phyloP scores from a whole-genome alignment of 2,888 invertebrate genomes.

The Kryphioiulus occultus region DNA sequence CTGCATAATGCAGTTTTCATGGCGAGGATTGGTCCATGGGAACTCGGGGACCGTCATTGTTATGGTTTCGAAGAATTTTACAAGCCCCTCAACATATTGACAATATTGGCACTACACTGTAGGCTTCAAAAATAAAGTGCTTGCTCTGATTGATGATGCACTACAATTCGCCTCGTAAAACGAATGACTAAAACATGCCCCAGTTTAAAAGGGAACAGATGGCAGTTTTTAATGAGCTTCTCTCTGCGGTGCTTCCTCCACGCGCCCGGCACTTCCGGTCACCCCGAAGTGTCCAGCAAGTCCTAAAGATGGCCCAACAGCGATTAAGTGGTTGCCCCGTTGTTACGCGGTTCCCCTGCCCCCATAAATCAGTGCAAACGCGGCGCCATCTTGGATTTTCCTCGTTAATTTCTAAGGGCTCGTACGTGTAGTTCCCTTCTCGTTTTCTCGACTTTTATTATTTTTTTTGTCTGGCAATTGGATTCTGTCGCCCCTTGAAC shows the following conservation, averaged over 20 bases:
- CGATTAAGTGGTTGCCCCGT: not conserved
- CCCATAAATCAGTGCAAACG: not conserved
- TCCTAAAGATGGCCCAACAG: not conserved
- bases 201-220: not conserved
- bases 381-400: not conserved
- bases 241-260: no score
- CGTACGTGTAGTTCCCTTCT: not conserved
- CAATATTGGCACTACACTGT: no score
- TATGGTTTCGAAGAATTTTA: no score
- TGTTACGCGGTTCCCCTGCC: not conserved
- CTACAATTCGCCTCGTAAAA: not conserved
- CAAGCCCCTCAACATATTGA: no score
- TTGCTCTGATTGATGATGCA: not conserved
- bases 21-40: no score
- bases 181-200: not conserved
- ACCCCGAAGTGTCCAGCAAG: not conserved
- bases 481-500: constrained; percentile 23
- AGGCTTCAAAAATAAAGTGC: no score
- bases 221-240: not conserved
- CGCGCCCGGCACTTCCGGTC: not conserved
- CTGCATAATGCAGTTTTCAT: no score
- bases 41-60: no score
- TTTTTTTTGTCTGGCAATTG: constrained; percentile 21
- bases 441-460: constrained; percentile 23
- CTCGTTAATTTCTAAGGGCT: constrained; percentile 23